Evolutionary conservation across 2,888 invertebrate genomes (phyloP), one percentile per base, ranked within the genome.

Genomic region (Drosophila mulleri): DNA sequence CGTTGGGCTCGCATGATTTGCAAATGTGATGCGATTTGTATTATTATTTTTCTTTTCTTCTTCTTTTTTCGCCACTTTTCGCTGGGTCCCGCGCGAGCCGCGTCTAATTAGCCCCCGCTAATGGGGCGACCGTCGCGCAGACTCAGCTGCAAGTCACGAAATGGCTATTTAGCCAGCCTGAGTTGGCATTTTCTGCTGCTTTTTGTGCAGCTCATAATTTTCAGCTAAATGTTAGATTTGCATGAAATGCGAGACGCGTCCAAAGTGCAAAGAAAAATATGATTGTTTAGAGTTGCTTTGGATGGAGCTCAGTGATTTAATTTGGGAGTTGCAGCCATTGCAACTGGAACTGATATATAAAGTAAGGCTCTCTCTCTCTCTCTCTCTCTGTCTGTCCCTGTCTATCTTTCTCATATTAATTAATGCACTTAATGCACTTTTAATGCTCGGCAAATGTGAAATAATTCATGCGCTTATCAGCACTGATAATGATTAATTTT

Each of bases 81-180:
- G 26, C 29, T 54, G 42, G 39, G 44, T 70, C 32, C 14, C 35
- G 53, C 11, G 77, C 53, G 37, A 52, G 56, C 70, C 78, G 68
- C 82, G 64, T 74, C 86, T 86, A 84, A 84, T 84, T 84, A 86
- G 82, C 60, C 71, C 69, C 69, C 73, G 65, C 65, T 84, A 84
- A 84, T 86, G 83, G 83, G 75, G 42, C 77, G 50, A 70, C 26
- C 69, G 83, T 83, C 82, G 85, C 78, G 75, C 80, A 83, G 83
- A 85, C 83, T 83, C 82, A 80, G 78, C 85, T 87, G 88, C 85
- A 88, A 87, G 86, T 87, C 86, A 87, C 86, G 86, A 85, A 83
- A 73, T 63, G 82, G 77, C 86, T 77, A 88, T 87, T 87, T 85
- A 82, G 86, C 71, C 67, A 45, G 60, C 45, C 85, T 84, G 86